These are phyloP conservation scores for Lycaena phlaeas DNA, from an alignment of 2,888 invertebrate species.

Conservation along the genomic window DNA sequence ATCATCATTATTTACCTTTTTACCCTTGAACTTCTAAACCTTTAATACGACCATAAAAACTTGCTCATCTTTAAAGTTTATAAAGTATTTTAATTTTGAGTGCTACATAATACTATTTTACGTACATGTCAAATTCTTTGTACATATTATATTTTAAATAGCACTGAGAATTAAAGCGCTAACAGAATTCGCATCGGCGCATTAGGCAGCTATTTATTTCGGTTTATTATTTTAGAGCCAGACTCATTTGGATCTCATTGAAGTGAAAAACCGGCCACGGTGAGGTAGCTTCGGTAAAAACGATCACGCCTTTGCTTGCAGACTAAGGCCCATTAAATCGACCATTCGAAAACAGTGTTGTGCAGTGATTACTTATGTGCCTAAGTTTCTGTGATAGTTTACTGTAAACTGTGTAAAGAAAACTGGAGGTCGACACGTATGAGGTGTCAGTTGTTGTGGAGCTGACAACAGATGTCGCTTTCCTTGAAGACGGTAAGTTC, in stretches of 20 bases:
- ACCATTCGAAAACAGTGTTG: not conserved
- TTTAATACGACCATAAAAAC: too few species aligned
- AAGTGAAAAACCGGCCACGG: constrained; percentile 2
- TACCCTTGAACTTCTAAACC: too few species aligned
- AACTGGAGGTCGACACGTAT: constrained; percentile 70
- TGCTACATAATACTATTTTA: too few species aligned
- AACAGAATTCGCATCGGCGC: too few species aligned
- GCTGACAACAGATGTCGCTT: constrained; percentile 72
- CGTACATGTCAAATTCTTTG: too few species aligned
- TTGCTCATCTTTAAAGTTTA: too few species aligned
- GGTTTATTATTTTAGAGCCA: constrained; percentile 1
- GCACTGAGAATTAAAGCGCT: not conserved
- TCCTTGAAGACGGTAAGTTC: constrained; percentile 59
- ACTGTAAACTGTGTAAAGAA: constrained; percentile 26
- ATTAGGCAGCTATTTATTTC: not conserved
- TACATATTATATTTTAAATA: too few species aligned
- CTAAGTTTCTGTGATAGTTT: constrained; percentile 12
- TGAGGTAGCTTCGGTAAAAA: not conserved
- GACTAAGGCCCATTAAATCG: not conserved
- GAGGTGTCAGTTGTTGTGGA: constrained; percentile 69
- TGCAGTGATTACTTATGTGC: constrained; percentile 2
- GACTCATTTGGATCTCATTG: not conserved
- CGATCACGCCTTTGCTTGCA: not conserved
- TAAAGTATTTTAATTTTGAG: too few species aligned
- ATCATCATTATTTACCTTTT: too few species aligned